Evolutionary conservation across 92 coral and sea anemone genomes (phyloP), one percentile per base, ranked within the genome.

Genomic region (Isaurus tuberculatus): DNA sequence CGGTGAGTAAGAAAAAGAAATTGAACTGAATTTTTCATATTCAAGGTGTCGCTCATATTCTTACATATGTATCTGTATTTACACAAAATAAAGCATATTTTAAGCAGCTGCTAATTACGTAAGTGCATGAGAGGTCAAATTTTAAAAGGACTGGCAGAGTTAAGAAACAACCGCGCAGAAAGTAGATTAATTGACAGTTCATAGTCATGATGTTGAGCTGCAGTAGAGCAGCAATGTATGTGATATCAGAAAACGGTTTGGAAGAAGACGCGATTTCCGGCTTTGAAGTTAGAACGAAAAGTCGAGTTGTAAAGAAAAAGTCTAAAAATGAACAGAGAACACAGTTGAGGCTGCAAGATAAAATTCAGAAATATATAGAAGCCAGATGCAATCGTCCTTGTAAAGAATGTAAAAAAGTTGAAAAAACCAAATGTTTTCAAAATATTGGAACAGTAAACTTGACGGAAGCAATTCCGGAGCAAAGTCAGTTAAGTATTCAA

Each of bases 181-280:
- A 7, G 0, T 37, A 37, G 43, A 0, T 7, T 0, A 40, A 13
- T 40, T 2, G 46, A 40, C 46, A 3, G 42, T 40, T 4, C 1
- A 0, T 40, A 7, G 11, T 13, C 1, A 40, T 40, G 46, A 40
- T 7, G 46, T 40, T 40, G 46, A 13, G 10, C 11, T 40, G 37
- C 19, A 48, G 72, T 28, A 79, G 65, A n/a, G 97, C 94, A 6
- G 83, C 94, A 3, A 93, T 91, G 97, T 93, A 93, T 46, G 97
- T 93, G 2, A 93, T 93, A 26, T 80, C 91, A 19, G 92, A 90
- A 33, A 71, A 80, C 60, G 92, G 92, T 27, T 82, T 93, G 58
- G 94, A 90, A 79, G 83, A 46, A 8, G 94, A 85, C 8, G 85
- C 89, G 0, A 53, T 80, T 71, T 36, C 67, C 5, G 78, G 49